Evolutionary conservation across 2,113 vertebrate genomes (phyloP).

Genomic region (Arvicanthis niloticus): DNA sequence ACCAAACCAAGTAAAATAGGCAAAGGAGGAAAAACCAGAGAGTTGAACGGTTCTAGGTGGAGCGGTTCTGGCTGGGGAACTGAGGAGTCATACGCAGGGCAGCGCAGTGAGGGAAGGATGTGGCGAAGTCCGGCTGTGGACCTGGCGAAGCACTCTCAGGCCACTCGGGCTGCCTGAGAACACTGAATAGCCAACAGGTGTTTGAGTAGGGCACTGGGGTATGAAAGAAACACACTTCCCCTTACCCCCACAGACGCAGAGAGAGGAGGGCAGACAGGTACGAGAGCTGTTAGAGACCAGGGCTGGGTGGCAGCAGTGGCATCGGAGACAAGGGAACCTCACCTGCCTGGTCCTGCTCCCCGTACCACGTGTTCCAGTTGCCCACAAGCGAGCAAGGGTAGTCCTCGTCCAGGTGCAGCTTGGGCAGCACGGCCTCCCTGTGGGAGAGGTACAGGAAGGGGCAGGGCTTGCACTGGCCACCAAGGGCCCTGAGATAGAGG

Average conservation of each 20-base stretch:
- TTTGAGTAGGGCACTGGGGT: background rate
- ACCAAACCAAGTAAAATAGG: background rate
- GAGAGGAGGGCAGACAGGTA: background rate
- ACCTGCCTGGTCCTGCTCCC: slow-evolving; percentile 99
- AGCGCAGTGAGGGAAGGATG: background rate
- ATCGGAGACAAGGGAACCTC: slow-evolving; percentile 46
- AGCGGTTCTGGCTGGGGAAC: background rate
- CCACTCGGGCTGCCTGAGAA: background rate
- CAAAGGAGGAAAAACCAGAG: background rate
- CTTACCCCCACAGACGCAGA: background rate
- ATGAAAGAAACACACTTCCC: background rate
- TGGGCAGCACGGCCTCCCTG: slow-evolving; percentile 93
- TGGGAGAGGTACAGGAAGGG: background rate
- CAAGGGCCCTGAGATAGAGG: background rate
- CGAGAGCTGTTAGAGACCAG: background rate
- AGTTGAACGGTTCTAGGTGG: background rate
- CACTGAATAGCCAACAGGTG: background rate
- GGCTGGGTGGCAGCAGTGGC: background rate
- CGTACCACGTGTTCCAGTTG: slow-evolving; percentile 99
- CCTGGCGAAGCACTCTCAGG: background rate
- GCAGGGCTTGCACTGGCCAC: background rate
- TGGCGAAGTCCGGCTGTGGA: background rate
- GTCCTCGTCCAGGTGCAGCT: slow-evolving; percentile 91
- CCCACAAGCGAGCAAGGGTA: slow-evolving; percentile 96
- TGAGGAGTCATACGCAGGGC: background rate